Base-by-base conservation (phyloP, 2,888 invertebrate genomes). In the Loripinus fragilis region DNA sequence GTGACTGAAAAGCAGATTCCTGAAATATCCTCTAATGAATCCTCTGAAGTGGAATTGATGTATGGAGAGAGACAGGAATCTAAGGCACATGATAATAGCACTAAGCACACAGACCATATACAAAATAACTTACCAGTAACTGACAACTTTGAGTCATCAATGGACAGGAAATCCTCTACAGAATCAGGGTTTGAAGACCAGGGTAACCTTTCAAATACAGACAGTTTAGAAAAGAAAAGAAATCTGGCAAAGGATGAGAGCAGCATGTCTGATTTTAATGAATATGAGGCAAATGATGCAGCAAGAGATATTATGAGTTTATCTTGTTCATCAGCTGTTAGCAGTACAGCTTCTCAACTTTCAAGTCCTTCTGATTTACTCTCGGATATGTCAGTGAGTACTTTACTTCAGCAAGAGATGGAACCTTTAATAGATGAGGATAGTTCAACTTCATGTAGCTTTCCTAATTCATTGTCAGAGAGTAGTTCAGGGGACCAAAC, bases 121-220 rank as follows among this genome's bases (percentile, higher is more conserved):
- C 25, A 30, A 8, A 8, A 60, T 33, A 60, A 10, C 10, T 23
- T 71, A 71, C n/a, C n/a, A n/a, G n/a, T n/a, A n/a, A 55, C 67
- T 35, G 72, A 74, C 20, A 68, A 72, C 52, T 74, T 75, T 68
- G 81, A 80, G 30, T 74, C 38, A 74, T 71, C 74, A 15, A 84
- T 84, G 70, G 71, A 80, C 60, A 69, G 80, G 33, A 84, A 81
- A 50, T 76, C 78, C 55, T 87, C 87, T 48, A 82, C 87, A 35
- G 87, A 87, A 64, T 86, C 86, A 12, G 87, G 87, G 1, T 87
- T 87, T 76, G 87, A 85, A 50, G 87, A 87, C 48, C 87, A 87
- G 71, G 83, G 76, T 35, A 66, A 77, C 42, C 73, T 77, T 73
- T 86, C 86, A 65, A 84, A 83, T 35, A 78, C 86, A 25, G 86